Evolutionary conservation across 2,797 vertebrate species (phyloP).

Genomic region (Diplodus puntazzo): DNA sequence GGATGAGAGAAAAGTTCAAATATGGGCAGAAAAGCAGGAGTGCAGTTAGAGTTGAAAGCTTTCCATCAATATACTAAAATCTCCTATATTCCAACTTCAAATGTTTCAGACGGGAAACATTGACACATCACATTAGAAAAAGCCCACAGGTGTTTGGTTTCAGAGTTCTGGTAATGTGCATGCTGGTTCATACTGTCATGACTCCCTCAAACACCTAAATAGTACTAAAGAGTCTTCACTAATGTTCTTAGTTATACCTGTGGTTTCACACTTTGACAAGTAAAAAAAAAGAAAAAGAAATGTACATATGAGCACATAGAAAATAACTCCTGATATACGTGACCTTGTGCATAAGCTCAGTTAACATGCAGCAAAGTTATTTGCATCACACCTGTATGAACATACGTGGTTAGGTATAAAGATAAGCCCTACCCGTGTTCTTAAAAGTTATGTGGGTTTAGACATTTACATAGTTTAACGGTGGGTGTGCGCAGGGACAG

Average conservation of each 20-base stretch:
- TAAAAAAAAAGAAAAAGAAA: neutral
- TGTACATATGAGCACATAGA: neutral
- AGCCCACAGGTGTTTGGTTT: neutral
- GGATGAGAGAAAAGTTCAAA: neutral
- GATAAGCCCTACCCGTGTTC: neutral
- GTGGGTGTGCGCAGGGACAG: neutral
- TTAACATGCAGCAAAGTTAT: constrained; percentile 1
- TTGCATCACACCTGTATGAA: constrained; percentile 33
- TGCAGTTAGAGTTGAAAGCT: neutral
- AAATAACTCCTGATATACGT: no score
- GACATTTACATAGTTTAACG: constrained; percentile 31
- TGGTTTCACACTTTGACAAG: neutral
- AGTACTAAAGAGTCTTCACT: no score
- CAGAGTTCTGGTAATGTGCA: neutral
- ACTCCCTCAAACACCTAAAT: no score
- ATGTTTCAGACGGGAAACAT: neutral
- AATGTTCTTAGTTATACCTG: neutral
- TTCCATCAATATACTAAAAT: neutral
- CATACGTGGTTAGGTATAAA: neutral
- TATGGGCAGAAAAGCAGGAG: neutral
- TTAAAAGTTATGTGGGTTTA: constrained; percentile 11
- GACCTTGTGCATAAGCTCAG: neutral
- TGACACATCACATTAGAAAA: neutral
- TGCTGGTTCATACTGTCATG: neutral
- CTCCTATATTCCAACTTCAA: neutral